These are phyloP conservation scores for Leptobrachium leishanense DNA, from an alignment of 2,113 vertebrate genomes.

Conservation along the genomic window DNA sequence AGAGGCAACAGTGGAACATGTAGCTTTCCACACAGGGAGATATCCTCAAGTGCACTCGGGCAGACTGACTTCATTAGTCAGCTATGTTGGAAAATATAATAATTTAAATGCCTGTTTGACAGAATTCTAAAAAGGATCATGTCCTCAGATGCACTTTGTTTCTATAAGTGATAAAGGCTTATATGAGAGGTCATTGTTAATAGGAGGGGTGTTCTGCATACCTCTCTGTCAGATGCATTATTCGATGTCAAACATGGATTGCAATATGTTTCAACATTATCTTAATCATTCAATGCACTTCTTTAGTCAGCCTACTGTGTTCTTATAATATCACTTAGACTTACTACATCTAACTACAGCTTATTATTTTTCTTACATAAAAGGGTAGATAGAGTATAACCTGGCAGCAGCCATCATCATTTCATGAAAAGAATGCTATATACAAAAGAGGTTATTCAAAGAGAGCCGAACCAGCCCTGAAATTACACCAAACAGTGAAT, in stretches of 20 bases:
- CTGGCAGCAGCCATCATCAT: neutral
- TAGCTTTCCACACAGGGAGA: slow-evolving; percentile 48
- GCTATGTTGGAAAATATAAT: slow-evolving; percentile 44
- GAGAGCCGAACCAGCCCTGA: too few species aligned
- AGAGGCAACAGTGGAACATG: neutral
- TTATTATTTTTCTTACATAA: neutral
- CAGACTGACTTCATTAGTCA: slow-evolving; percentile 38
- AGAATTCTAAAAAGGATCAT: slow-evolving; percentile 31
- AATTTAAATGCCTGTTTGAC: slow-evolving; percentile 39
- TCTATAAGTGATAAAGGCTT: slow-evolving; percentile 17
- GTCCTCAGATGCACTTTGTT: slow-evolving; percentile 16
- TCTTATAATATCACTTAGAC: neutral
- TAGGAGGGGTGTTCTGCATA: slow-evolving; percentile 4
- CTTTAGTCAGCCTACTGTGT: neutral
- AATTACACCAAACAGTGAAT: too few species aligned
- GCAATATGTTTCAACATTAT: slow-evolving; percentile 33
- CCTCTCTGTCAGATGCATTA: slow-evolving; percentile 4
- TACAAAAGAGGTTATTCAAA: neutral
- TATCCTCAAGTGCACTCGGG: neutral
- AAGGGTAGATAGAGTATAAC: neutral
- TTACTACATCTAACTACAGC: neutral
- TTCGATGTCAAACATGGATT: slow-evolving; percentile 6
- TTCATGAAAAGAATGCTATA: neutral
- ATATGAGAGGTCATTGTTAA: slow-evolving; percentile 44
- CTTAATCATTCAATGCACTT: slow-evolving; percentile 14